phyloP scores from a whole-genome alignment of 2,797 vertebrate genomes.

The Ciconia nigra region DNA sequence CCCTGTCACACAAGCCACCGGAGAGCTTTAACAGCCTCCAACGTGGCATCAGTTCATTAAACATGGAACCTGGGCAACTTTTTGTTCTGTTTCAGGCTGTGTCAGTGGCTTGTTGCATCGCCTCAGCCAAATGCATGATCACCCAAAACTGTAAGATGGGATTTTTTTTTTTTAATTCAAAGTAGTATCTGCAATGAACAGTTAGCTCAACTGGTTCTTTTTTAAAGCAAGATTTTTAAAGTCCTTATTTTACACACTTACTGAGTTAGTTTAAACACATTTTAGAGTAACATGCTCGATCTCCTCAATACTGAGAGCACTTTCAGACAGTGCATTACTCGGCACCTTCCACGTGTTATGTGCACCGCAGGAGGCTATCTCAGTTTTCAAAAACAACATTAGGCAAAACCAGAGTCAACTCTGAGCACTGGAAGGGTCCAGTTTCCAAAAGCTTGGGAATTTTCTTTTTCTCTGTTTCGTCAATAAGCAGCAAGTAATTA shows the following conservation, averaged over 20 bases:
- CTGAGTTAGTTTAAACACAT: not conserved
- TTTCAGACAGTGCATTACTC: accelerated
- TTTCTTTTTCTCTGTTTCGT: not conserved
- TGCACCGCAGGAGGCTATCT: not conserved
- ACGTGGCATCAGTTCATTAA: accelerated
- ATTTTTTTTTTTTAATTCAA: not conserved
- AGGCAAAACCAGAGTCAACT: not conserved
- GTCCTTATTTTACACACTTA: not conserved
- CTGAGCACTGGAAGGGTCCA: not conserved
- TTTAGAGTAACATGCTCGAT: not conserved
- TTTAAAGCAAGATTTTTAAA: not conserved
- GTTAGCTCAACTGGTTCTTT: not conserved
- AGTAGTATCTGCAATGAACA: not conserved
- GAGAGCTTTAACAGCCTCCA: not conserved
- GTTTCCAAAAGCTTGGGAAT: not conserved
- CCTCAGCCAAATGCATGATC: not conserved
- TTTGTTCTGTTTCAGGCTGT: not conserved
- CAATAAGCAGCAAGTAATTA: not conserved
- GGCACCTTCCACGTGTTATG: not conserved
- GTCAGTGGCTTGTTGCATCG: not conserved
- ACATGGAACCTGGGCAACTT: not conserved
- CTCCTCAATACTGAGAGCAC: not conserved
- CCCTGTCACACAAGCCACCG: not conserved
- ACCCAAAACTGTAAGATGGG: not conserved
- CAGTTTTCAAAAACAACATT: not conserved